A percentile compares a stretch with the other conserved stretches of the same genome.
These are phyloP conservation scores for Danio tinwini DNA, from an alignment of 2,797 vertebrate species.

Conservation along the genomic window DNA sequence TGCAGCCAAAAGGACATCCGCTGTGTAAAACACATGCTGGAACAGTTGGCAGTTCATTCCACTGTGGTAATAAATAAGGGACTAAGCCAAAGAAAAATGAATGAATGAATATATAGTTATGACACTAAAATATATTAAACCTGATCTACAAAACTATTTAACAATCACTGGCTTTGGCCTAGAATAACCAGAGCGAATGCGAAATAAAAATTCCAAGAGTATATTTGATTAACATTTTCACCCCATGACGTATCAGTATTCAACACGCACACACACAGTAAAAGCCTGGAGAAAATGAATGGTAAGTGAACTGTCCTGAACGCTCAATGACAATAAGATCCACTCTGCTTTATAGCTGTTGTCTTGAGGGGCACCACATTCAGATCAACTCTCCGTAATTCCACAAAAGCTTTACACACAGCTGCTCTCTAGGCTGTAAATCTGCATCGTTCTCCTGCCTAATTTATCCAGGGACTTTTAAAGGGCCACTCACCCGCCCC, in stretches of 20 bases:
- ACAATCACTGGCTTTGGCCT: not conserved
- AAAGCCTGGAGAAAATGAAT: not conserved
- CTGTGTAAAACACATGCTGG: no score
- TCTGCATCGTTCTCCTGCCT: not conserved
- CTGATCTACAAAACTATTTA: not conserved
- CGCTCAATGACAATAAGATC: constrained; percentile 6
- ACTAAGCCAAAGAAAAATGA: no score
- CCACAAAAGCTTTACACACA: not conserved
- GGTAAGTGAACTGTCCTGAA: not conserved
- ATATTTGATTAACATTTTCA: not conserved
- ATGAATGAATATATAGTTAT: no score
- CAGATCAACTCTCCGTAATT: not conserved
- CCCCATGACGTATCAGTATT: not conserved
- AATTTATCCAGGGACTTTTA: constrained; percentile 27
- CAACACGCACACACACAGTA: not conserved
- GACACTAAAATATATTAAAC: no score
- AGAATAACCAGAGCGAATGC: not conserved
- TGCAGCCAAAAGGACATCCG: no score
- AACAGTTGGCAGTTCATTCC: no score
- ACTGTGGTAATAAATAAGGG: no score
- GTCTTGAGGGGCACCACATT: not conserved
- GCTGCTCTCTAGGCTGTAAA: constrained; percentile 12
- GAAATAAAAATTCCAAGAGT: not conserved
- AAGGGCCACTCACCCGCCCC: constrained; percentile 90
- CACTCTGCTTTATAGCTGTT: not conserved